These are phyloP conservation scores for Zapornia atra DNA, from an alignment of 2,113 vertebrate genomes.

Conservation along the genomic window DNA sequence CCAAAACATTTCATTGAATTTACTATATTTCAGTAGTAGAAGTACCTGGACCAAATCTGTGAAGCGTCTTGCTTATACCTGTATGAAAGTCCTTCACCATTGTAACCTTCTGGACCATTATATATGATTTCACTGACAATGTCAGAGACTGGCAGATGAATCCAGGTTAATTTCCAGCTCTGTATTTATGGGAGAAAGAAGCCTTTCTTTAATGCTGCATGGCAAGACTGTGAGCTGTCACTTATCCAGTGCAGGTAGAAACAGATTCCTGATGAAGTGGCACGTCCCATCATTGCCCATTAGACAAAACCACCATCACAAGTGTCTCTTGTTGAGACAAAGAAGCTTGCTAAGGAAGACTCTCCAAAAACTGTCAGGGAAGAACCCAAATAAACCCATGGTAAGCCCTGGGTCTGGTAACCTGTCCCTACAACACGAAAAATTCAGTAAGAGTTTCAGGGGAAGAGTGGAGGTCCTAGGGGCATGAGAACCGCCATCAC, in stretches of 20 bases:
- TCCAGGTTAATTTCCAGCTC: neutral
- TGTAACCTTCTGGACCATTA: neutral
- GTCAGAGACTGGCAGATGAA: neutral
- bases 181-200: neutral
- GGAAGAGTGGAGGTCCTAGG: neutral
- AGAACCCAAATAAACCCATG: neutral
- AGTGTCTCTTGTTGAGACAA: neutral
- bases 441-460: neutral
- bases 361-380: neutral
- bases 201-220: neutral
- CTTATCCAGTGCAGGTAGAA: neutral
- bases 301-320: neutral
- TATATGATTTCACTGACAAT: neutral
- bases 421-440: no score
- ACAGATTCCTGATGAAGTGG: neutral
- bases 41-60: neutral
- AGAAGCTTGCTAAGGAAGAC: fast-evolving
- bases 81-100: neutral
- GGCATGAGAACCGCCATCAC: fast-evolving
- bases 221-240: fast-evolving
- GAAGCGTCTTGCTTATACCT: neutral
- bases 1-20: neutral
- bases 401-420: neutral
- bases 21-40: neutral
- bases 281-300: neutral